These are phyloP conservation scores for Oscheius sp. DNA, from an alignment of 2,888 invertebrate genomes.

Conservation along the genomic window DNA sequence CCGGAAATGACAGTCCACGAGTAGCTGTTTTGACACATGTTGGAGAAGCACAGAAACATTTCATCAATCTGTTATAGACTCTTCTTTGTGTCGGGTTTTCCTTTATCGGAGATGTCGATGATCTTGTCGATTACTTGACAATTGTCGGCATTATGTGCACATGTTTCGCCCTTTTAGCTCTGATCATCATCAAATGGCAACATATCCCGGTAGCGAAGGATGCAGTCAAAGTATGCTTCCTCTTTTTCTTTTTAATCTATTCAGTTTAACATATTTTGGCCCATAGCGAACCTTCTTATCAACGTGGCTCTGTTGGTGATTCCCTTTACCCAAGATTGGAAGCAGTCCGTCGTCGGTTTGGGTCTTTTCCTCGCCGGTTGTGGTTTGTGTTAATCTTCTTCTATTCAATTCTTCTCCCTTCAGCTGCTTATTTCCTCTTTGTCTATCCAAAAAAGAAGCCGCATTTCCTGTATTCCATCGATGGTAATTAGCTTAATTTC, in stretches of 20 bases:
- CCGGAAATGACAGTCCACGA: slow-evolving; percentile 56
- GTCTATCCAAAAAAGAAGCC: slow-evolving; percentile 39
- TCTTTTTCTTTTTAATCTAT: not conserved
- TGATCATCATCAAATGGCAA: slow-evolving; percentile 56
- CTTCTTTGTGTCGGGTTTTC: slow-evolving; percentile 50
- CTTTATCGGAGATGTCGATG: slow-evolving; percentile 53
- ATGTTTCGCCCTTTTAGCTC: slow-evolving; percentile 43
- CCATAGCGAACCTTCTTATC: slow-evolving; percentile 47
- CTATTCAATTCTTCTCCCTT: slow-evolving; percentile 4
- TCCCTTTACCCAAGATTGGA: slow-evolving; percentile 49
- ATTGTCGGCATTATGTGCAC: slow-evolving; percentile 48
- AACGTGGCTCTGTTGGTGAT: slow-evolving; percentile 50
- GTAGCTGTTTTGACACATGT: slow-evolving; percentile 54
- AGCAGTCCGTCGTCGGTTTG: slow-evolving; percentile 49
- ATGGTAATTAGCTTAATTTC: not conserved
- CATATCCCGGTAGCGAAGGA: slow-evolving; percentile 46
- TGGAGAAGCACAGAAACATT: not conserved
- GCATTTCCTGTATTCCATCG: slow-evolving; percentile 29
- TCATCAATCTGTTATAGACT: slow-evolving; percentile 41
- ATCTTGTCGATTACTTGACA: slow-evolving; percentile 53
- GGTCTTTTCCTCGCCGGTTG: slow-evolving; percentile 49
- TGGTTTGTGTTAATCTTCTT: slow-evolving; percentile 36
- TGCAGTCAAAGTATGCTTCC: slow-evolving; percentile 41
- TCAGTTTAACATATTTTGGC: slow-evolving; percentile 52
- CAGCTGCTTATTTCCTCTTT: slow-evolving; percentile 47